Conservation (phyloP, 2,888 invertebrate species). For the Caenorhabditis sulstoni region DNA sequence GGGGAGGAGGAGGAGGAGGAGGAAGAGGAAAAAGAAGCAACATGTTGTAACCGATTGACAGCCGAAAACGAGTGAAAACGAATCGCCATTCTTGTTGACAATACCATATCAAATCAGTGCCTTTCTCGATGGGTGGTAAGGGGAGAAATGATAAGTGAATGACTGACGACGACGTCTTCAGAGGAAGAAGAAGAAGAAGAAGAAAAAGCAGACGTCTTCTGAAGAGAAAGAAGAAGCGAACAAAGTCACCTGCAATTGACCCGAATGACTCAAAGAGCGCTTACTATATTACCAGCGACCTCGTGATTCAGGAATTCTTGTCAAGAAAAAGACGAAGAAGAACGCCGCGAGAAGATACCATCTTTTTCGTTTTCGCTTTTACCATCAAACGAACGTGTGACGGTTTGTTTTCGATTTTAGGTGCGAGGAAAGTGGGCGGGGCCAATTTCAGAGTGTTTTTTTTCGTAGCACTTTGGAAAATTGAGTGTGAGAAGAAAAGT, state of each 20-base stretch:
- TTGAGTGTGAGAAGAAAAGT: slow-evolving; percentile 8
- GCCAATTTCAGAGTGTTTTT: too few species aligned
- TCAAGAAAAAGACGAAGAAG: not conserved
- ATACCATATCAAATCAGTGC: slow-evolving; percentile 29
- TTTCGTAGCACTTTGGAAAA: not conserved
- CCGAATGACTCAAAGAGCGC: slow-evolving; percentile 37
- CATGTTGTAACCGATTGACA: slow-evolving; percentile 50
- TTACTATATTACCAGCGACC: slow-evolving; percentile 18
- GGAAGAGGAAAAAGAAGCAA: slow-evolving; percentile 21
- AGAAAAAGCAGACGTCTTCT: not conserved
- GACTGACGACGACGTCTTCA: not conserved
- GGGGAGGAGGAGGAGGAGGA: too few species aligned
- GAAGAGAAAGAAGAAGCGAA: not conserved
- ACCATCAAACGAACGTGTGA: not conserved
- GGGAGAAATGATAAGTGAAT: slow-evolving; percentile 15
- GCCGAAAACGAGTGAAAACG: not conserved
- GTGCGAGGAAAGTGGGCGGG: too few species aligned
- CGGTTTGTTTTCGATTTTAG: too few species aligned
- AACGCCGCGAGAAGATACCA: slow-evolving; percentile 23
- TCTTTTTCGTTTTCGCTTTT: slow-evolving; percentile 31
- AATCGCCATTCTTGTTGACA: slow-evolving; percentile 34
- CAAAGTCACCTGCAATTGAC: slow-evolving; percentile 39
- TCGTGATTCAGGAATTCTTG: slow-evolving; percentile 30
- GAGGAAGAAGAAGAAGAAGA: not conserved
- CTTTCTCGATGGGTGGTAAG: slow-evolving; percentile 18